A percentile compares a stretch with the other conserved stretches of the same genome.
phyloP scores from a whole-genome alignment of 1,140 invertebrate genomes.

The Bombus soroeensis region DNA sequence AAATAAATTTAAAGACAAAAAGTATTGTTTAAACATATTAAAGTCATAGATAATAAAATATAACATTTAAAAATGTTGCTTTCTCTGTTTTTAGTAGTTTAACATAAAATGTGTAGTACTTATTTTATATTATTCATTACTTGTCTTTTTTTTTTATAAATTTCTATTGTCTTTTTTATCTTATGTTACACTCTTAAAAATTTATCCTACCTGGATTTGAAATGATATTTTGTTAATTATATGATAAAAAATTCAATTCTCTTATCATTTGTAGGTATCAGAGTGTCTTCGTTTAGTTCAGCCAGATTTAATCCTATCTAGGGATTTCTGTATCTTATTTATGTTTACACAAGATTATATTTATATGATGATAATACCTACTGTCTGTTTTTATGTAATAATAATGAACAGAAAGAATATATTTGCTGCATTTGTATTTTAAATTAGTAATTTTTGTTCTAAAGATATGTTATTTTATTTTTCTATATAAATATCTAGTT shows the following conservation, averaged over 20 bases:
- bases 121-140: neutral
- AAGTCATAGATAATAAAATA: neutral
- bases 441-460: neutral
- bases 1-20: neutral
- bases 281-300: conserved; percentile 18
- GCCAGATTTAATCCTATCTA: neutral
- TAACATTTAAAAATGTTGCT: neutral
- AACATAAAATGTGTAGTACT: neutral
- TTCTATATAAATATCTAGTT: neutral
- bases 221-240: conserved; percentile 52
- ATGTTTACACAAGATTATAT: neutral
- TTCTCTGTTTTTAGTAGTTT: neutral
- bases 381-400: neutral
- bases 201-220: conserved; percentile 53
- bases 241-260: conserved; percentile 48
- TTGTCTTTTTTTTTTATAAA: conserved; percentile 15
- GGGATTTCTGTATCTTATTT: conserved; percentile 12
- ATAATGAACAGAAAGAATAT: neutral
- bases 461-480: neutral
- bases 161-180: conserved; percentile 22
- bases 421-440: neutral
- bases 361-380: neutral
- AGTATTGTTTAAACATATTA: neutral
- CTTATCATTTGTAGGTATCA: conserved; percentile 62
- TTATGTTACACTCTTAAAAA: conserved; percentile 33